These are phyloP conservation scores for Cheilinus undulatus DNA, from an alignment of 2,113 vertebrate genomes.

Conservation along the genomic window DNA sequence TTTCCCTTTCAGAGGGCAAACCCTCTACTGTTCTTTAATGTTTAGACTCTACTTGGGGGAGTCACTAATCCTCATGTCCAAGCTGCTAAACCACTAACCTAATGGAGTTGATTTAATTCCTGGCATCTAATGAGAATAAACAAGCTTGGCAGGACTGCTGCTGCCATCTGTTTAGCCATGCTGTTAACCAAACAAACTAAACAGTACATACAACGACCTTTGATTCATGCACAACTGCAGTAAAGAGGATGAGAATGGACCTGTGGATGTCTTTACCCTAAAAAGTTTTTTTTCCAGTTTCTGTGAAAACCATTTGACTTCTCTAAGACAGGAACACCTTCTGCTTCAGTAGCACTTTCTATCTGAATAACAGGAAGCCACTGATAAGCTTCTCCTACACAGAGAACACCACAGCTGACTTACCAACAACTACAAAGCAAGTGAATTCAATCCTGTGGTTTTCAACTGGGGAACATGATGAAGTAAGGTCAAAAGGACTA, in stretches of 20 bases:
- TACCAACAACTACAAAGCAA: too few species aligned
- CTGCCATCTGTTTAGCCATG: conserved; percentile 70
- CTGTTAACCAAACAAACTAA: conserved; percentile 23
- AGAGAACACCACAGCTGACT: too few species aligned
- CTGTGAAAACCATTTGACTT: conserved; percentile 40
- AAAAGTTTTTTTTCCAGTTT: conserved; percentile 22
- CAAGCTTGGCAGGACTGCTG: conserved; percentile 30
- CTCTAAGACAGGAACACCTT: conserved; percentile 61
- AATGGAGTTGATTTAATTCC: conserved; percentile 78
- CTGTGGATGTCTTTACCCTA: not conserved
- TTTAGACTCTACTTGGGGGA: conserved; percentile 33
- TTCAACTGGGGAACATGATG: too few species aligned
- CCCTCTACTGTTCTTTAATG: conserved; percentile 13
- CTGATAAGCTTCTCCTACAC: conserved; percentile 27
- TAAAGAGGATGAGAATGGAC: not conserved
- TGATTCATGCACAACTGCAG: not conserved
- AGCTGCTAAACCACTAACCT: conserved; percentile 45
- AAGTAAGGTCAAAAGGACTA: too few species aligned
- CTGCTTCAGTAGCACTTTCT: conserved; percentile 68
- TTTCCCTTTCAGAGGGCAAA: not conserved
- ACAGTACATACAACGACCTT: conserved; percentile 13
- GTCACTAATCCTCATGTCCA: conserved; percentile 55
- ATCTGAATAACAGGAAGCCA: conserved; percentile 72
- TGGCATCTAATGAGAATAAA: conserved; percentile 46
- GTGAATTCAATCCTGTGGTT: too few species aligned